Percentiles rank a stretch among this genome's conserved stretches.
Evolutionary conservation across 2,797 vertebrate genomes (phyloP).

Genomic region (Hippopotamyrus pictus): DNA sequence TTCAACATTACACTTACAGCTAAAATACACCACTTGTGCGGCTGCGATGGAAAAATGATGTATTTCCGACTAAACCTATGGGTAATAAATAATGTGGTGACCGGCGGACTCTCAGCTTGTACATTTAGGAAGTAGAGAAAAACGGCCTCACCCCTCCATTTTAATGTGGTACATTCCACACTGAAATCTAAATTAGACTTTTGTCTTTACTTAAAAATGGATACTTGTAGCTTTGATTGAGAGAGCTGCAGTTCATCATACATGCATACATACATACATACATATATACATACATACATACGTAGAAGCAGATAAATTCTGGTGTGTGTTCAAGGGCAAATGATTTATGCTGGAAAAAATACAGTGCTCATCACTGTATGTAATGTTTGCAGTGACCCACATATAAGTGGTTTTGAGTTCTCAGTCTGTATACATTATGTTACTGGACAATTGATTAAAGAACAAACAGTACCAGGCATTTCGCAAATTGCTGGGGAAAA

Average conservation of each 20-base stretch:
- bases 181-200: not conserved
- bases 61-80: not conserved
- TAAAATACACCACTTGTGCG: constrained; percentile 18
- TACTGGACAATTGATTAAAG: not conserved
- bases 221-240: not conserved
- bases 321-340: not conserved
- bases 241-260: not conserved
- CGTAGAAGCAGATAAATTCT: not conserved
- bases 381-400: not conserved
- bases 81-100: not conserved
- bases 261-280: too few relatives aligned
- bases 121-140: not conserved
- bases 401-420: not conserved
- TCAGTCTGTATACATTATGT: not conserved
- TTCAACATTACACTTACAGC: constrained; percentile 19
- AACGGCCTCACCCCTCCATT: not conserved
- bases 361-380: not conserved
- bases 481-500: not conserved
- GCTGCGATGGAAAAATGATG: not conserved
- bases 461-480: not conserved
- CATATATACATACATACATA: not conserved
- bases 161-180: not conserved
- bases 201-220: not conserved
- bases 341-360: not conserved
- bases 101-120: not conserved